Conservation (phyloP, 2,113 vertebrate species). For the Pseudopodoces humilis region DNA sequence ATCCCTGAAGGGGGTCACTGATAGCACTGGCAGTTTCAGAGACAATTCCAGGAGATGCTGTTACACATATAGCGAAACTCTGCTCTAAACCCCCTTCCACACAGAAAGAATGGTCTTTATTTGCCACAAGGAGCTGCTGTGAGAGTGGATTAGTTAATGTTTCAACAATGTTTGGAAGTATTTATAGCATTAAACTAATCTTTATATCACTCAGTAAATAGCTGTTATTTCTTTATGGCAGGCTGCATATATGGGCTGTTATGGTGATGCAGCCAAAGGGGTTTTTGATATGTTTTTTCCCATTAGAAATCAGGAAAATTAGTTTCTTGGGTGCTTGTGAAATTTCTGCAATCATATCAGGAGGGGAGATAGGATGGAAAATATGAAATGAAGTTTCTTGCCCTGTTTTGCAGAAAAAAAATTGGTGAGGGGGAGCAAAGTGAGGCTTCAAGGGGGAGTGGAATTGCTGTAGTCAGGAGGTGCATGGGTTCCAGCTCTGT, state of each 20-base stretch:
- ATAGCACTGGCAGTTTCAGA: background rate
- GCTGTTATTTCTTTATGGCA: background rate
- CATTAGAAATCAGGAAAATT: background rate
- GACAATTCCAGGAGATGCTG: background rate
- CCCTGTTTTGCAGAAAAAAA: background rate
- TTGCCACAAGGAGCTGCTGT: background rate
- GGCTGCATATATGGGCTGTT: background rate
- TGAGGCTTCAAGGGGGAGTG: background rate
- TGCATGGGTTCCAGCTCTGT: background rate
- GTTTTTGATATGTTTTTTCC: background rate
- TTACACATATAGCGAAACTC: background rate
- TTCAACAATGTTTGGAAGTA: background rate
- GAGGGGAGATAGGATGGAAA: background rate
- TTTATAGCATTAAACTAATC: background rate
- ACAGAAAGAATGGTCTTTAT: background rate
- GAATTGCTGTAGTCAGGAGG: background rate
- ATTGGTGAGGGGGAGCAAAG: background rate
- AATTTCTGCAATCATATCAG: background rate
- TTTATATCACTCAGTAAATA: background rate
- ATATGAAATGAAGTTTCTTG: background rate
- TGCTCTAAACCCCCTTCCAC: background rate
- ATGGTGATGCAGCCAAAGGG: background rate
- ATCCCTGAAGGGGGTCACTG: too few relatives aligned
- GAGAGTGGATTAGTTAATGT: background rate
- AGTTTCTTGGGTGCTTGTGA: background rate